These are phyloP conservation scores for Hetaerina americana DNA, from an alignment of 1,140 invertebrate species.

Conservation along the genomic window DNA sequence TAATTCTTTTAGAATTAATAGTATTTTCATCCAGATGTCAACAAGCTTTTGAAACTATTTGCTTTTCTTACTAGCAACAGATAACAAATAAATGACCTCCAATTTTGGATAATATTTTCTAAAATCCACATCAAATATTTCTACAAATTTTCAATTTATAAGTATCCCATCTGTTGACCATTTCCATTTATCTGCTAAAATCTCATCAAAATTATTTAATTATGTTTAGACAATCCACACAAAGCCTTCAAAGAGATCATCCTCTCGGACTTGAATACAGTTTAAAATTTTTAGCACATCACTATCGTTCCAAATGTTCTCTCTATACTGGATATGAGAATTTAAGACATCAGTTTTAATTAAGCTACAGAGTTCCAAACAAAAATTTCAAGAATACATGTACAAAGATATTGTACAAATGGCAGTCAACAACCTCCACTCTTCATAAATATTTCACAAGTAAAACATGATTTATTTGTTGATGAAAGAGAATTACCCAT, in stretches of 20 bases:
- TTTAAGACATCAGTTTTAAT: neutral
- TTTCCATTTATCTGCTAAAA: neutral
- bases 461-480: constrained; percentile 1
- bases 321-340: neutral
- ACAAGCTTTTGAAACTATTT: neutral
- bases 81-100: neutral
- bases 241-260: neutral
- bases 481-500: neutral
- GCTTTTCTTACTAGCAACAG: neutral
- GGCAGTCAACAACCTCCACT: neutral
- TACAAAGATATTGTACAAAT: neutral
- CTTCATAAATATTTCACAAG: neutral
- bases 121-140: neutral
- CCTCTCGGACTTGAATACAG: neutral
- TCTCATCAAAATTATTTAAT: neutral
- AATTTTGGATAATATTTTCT: neutral
- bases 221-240: neutral
- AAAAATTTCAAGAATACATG: neutral
- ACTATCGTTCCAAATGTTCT: neutral
- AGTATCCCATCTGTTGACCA: neutral
- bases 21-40: neutral
- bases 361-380: neutral
- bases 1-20: neutral
- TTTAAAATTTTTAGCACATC: neutral
- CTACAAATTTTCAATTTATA: neutral